Evolutionary conservation across 2,888 invertebrate genomes (phyloP).

Genomic region (Macrosoma leucophasiata): DNA sequence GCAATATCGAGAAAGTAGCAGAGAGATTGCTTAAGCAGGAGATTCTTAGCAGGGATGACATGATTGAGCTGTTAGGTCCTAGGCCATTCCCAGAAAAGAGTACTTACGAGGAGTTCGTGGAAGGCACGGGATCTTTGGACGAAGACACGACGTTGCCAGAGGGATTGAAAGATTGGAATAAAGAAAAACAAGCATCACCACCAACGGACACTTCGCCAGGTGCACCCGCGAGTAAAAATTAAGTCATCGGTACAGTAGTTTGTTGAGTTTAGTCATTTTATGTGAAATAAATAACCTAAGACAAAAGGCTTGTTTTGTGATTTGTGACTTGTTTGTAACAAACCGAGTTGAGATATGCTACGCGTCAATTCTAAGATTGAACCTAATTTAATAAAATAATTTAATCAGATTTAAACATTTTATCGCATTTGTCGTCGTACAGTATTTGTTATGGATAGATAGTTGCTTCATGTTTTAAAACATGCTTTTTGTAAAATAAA

Average conservation of each 20-base stretch:
- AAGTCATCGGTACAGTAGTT: constrained; percentile 41
- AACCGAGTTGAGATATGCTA: too few relatives aligned
- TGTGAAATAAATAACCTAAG: constrained; percentile 65
- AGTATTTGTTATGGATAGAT: too few relatives aligned
- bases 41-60: constrained; percentile 95
- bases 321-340: too few relatives aligned
- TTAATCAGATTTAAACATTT: too few relatives aligned
- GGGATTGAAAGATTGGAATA: constrained; percentile 97
- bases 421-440: too few relatives aligned
- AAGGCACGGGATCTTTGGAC: constrained; percentile 97
- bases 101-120: constrained; percentile 99
- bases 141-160: constrained; percentile 96
- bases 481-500: constrained; percentile 61
- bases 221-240: constrained; percentile 46
- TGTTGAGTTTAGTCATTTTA: constrained; percentile 49
- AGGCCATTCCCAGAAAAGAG: constrained; percentile 99
- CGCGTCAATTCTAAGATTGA: too few relatives aligned
- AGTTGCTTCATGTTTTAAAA: too few relatives aligned
- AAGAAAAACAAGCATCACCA: constrained; percentile 66
- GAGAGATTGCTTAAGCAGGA: constrained; percentile 94
- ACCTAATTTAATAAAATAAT: too few relatives aligned
- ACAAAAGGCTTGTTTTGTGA: constrained; percentile 52
- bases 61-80: constrained; percentile 96
- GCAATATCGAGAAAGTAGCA: constrained; percentile 90
- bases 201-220: constrained; percentile 44